Base-by-base conservation (phyloP, 2,888 invertebrate species). In the Drosophila melanosoma region DNA sequence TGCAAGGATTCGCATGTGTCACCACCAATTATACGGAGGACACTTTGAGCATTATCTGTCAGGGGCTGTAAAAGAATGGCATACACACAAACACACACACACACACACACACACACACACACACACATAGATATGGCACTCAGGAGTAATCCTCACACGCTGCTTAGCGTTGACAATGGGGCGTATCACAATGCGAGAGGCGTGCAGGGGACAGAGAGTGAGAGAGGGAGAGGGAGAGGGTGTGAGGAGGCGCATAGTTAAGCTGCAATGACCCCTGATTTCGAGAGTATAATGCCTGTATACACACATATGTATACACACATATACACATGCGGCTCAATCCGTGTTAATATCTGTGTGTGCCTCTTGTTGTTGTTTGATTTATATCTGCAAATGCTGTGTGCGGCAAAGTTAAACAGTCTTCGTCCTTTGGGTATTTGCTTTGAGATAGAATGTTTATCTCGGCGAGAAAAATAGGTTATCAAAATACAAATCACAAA, bases 11-110 rank as follows among this genome's bases (percentile, higher is more conserved):
- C 75, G 68, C 69, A 74, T 83, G 74, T 90, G 89, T 90, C 87
- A 88, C 81, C 83, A 88, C 77, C 91, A 91, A 90, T 90, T 91
- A 90, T 83, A 83, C 81, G 77, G 82, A 83, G 79, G 86, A 85
- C 82, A 81, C 82, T 82, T 82, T 73, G 72, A 63, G 60, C 69
- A 79, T 74, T 77, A 62, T 60, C 58, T 64, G 57, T 35, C 38
- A 40, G 61, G 48, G 53, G 51, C 69, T 66, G 78, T 62, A 60
- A 56, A 79, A 73, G 85, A 87, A 87, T 85, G 81, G 56, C 63
- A 72, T 56, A 59, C 51, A 33, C 52, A 33, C 10, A 53, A 10
- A 42, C 12, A 42, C 7, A 20, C 7, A 20, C 6, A 35, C 36
- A 36, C 35, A 36, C 63, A 72, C 53, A 59, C 51, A 33, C 52